Conservation (phyloP, 2,888 invertebrate species). For the Eupithecia exiguata region DNA sequence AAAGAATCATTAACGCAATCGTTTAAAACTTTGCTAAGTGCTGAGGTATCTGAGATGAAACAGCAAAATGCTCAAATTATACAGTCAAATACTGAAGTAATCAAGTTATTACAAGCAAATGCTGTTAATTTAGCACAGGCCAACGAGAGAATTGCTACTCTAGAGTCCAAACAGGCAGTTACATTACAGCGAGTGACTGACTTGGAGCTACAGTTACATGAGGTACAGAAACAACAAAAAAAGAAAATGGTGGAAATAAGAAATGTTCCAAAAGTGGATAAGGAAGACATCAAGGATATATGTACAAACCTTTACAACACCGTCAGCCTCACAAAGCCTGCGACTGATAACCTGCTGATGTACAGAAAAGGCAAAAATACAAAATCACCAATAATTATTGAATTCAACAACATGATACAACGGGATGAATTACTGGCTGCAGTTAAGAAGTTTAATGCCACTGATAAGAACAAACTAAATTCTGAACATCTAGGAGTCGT, state of each 20-base stretch:
- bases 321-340: background rate
- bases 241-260: constrained; percentile 1
- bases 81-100: background rate
- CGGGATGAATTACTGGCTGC: background rate
- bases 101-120: background rate
- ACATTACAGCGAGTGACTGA: background rate
- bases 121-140: background rate
- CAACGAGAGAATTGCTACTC: background rate
- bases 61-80: constrained; percentile 1
- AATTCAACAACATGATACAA: background rate
- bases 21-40: background rate
- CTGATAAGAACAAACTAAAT: background rate
- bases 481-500: background rate
- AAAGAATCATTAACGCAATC: background rate
- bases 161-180: background rate
- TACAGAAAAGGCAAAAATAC: background rate
- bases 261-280: background rate
- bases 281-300: background rate
- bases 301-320: background rate
- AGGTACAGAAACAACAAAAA: background rate
- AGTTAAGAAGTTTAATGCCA: background rate
- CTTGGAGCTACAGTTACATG: background rate
- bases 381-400: background rate
- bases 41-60: constrained; percentile 1
- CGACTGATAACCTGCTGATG: background rate